These are phyloP conservation scores for Holocentrus rufus DNA, from an alignment of 2,797 vertebrate genomes.

Conservation along the genomic window DNA sequence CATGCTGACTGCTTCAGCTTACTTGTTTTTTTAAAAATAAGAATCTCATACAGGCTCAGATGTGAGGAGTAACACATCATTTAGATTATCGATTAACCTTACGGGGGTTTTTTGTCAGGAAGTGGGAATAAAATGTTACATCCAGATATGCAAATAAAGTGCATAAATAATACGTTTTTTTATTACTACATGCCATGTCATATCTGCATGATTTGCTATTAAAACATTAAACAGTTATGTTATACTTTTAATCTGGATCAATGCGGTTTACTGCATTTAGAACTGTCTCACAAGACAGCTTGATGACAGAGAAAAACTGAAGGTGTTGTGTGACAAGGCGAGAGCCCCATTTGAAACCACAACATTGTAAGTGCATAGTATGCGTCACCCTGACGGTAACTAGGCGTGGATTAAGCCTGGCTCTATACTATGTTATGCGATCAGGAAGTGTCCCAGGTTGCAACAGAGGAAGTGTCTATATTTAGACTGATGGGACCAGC, in stretches of 20 bases:
- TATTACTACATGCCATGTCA: background rate
- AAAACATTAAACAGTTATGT: background rate
- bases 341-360: constrained; percentile 32
- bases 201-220: constrained; percentile 11
- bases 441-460: constrained; percentile 65
- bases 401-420: constrained; percentile 33
- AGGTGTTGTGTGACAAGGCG: constrained; percentile 17
- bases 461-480: constrained; percentile 71
- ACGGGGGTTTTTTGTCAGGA: no score
- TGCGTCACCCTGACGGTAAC: constrained; percentile 44
- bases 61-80: no score
- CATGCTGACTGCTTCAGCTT: no score
- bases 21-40: no score
- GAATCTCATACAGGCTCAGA: no score
- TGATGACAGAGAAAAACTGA: constrained; percentile 16
- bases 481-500: constrained; percentile 60
- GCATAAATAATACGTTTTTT: constrained; percentile 7
- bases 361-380: constrained; percentile 20
- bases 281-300: constrained; percentile 4
- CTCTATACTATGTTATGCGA: constrained; percentile 39
- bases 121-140: no score
- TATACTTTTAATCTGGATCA: constrained; percentile 11
- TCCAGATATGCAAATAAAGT: background rate
- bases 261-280: constrained; percentile 5
- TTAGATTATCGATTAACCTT: no score